Evolutionary conservation across 2,888 invertebrate species (phyloP).

Genomic region (Phengaris alcon): DNA sequence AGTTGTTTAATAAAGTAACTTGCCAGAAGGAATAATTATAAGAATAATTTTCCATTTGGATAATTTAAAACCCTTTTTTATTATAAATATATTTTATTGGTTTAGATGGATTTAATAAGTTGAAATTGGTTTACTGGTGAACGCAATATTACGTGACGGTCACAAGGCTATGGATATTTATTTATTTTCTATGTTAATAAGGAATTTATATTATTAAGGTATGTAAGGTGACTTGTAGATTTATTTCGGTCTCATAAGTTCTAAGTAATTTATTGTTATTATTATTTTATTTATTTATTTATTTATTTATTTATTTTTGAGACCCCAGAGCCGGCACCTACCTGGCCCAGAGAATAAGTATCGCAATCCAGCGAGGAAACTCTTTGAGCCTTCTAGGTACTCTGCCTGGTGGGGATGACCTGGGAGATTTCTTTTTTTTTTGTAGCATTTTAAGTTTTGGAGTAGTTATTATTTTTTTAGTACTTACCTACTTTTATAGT

Average conservation of each 20-base stretch:
- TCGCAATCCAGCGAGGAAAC: too few species aligned
- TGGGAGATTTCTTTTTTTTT: too few species aligned
- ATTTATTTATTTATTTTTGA: too few species aligned
- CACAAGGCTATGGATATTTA: conserved; percentile 38
- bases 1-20: too few species aligned
- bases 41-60: background rate
- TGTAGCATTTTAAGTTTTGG: too few species aligned
- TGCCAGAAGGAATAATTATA: background rate
- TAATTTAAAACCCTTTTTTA: background rate
- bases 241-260: background rate
- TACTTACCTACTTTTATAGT: too few species aligned
- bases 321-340: too few species aligned
- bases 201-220: conserved; percentile 2
- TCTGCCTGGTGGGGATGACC: too few species aligned
- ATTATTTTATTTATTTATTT: too few species aligned
- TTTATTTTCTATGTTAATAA: conserved; percentile 4
- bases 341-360: too few species aligned
- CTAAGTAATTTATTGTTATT: background rate
- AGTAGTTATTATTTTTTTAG: too few species aligned
- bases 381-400: too few species aligned
- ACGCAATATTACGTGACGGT: background rate
- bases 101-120: background rate
- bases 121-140: background rate
- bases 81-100: background rate
- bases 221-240: background rate